Evolutionary conservation across 2,888 invertebrate genomes (phyloP).

Genomic region (Embidobia sp.): DNA sequence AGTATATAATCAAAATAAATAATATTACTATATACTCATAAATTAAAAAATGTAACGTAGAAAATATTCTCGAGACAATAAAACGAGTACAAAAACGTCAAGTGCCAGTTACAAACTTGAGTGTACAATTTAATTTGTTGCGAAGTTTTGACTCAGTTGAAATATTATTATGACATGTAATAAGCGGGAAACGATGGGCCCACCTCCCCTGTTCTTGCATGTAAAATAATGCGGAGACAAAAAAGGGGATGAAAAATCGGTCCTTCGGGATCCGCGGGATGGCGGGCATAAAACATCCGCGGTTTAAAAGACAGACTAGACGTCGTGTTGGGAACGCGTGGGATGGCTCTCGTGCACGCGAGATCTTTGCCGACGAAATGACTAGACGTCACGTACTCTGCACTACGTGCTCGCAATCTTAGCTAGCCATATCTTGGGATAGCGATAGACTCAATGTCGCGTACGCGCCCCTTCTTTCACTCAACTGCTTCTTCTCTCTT

Average conservation of each 20-base stretch:
- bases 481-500: constrained; percentile 1
- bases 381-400: constrained; percentile 39
- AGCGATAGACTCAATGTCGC: constrained; percentile 33
- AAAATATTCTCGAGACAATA: too few species aligned
- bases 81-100: too few species aligned
- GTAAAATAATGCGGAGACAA: constrained; percentile 23
- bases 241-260: constrained; percentile 28
- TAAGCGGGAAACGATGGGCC: too few species aligned
- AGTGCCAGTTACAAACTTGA: too few species aligned
- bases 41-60: too few species aligned
- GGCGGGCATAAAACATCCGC: constrained; percentile 28
- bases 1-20: too few species aligned
- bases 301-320: constrained; percentile 42
- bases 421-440: constrained; percentile 13
- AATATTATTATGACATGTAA: too few species aligned
- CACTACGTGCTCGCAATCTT: constrained; percentile 48
- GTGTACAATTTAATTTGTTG: too few species aligned
- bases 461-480: constrained; percentile 36
- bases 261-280: constrained; percentile 2
- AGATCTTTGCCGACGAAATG: constrained; percentile 28
- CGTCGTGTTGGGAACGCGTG: constrained; percentile 25
- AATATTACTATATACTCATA: too few species aligned
- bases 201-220: constrained; percentile 2
- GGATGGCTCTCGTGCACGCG: constrained; percentile 16
- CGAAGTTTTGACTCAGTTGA: too few species aligned